Conservation (phyloP, 2,888 invertebrate genomes). For the Drosophila putrida region DNA sequence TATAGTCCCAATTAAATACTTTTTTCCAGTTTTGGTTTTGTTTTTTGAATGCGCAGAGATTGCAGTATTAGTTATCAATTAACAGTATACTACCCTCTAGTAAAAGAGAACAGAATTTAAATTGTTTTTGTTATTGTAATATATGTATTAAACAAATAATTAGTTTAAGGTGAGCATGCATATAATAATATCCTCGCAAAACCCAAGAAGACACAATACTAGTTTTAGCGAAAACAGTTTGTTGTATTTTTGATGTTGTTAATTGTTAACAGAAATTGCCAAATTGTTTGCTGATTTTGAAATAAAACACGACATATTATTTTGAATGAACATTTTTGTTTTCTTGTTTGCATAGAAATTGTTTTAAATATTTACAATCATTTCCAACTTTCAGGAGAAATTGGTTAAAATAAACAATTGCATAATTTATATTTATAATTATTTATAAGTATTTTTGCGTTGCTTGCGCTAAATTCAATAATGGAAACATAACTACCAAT, state of each 20-base stretch:
- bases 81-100: constrained; percentile 54
- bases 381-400: constrained; percentile 53
- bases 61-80: constrained; percentile 74
- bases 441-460: constrained; percentile 44
- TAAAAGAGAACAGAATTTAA: constrained; percentile 65
- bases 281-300: constrained; percentile 53
- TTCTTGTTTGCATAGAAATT: constrained; percentile 14
- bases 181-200: constrained; percentile 64
- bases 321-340: constrained; percentile 37
- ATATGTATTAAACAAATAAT: constrained; percentile 33
- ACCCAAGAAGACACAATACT: constrained; percentile 62
- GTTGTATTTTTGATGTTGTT: constrained; percentile 46
- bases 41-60: constrained; percentile 54
- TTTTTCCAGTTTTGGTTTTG: constrained; percentile 27
- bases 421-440: constrained; percentile 27
- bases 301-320: constrained; percentile 40
- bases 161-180: constrained; percentile 34
- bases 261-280: constrained; percentile 64
- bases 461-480: constrained; percentile 65
- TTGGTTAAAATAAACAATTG: constrained; percentile 60
- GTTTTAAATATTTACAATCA: constrained; percentile 9
- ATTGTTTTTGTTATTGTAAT: constrained; percentile 65
- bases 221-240: constrained; percentile 29
- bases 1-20: constrained; percentile 25
- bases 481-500: constrained; percentile 61